A percentile compares a stretch with the other conserved stretches of the same genome.
phyloP scores from a whole-genome alignment of 2,797 vertebrate genomes.

The Microctenopoma lineatum region DNA sequence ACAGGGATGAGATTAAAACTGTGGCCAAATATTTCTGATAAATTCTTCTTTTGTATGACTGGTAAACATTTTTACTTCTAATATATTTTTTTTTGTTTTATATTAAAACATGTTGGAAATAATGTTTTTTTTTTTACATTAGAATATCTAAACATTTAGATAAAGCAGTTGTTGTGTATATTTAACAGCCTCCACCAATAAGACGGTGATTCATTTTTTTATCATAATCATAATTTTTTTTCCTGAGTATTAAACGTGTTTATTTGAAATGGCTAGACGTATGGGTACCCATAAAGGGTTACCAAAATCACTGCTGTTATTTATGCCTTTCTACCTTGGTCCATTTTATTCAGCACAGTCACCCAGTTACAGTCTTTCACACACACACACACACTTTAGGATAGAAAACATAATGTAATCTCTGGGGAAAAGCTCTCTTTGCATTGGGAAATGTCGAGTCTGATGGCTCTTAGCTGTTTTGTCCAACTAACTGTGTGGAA shows the following conservation, averaged over 20 bases:
- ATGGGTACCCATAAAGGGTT: slow-evolving; percentile 42
- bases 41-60: background rate
- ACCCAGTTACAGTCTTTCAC: slow-evolving; percentile 16
- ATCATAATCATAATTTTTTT: background rate
- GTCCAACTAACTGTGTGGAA: slow-evolving; percentile 26
- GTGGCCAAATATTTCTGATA: background rate
- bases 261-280: slow-evolving; percentile 6
- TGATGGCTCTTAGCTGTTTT: slow-evolving; percentile 55
- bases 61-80: slow-evolving; percentile 2
- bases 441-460: slow-evolving; percentile 66
- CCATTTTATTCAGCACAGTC: slow-evolving; percentile 53
- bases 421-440: slow-evolving; percentile 69
- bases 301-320: slow-evolving; percentile 54
- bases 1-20: slow-evolving; percentile 10
- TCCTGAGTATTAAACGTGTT: background rate
- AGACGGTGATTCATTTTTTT: background rate
- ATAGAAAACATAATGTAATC: slow-evolving; percentile 77
- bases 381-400: slow-evolving; percentile 60
- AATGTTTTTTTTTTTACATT: background rate
- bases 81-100: background rate
- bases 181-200: background rate
- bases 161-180: background rate
- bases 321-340: slow-evolving; percentile 46
- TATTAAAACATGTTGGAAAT: background rate
- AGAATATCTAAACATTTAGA: background rate